Conservation (phyloP, 2,113 vertebrate genomes). For the Bettongia penicillata region DNA sequence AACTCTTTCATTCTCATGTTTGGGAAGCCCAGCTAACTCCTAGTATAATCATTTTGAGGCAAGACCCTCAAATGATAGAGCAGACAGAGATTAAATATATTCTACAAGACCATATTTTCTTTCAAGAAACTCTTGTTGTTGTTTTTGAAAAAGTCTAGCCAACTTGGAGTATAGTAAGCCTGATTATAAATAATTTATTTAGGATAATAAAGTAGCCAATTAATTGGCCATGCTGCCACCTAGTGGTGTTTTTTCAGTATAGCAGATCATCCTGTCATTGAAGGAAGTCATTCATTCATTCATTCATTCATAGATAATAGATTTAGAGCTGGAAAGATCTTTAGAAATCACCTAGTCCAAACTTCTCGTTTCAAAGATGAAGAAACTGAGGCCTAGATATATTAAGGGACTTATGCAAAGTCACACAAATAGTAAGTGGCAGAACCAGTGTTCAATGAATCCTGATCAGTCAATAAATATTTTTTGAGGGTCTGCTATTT, state of each 20-base stretch:
- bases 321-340: not conserved
- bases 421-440: not conserved
- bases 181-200: conserved; percentile 54
- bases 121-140: conserved; percentile 23
- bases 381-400: not conserved
- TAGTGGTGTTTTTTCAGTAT: conserved; percentile 58
- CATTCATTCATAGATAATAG: not conserved
- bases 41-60: conserved; percentile 1
- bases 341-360: not conserved
- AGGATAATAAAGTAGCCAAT: conserved; percentile 50
- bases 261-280: conserved; percentile 40
- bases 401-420: not conserved
- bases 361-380: not conserved
- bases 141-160: not conserved
- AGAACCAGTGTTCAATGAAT: not conserved
- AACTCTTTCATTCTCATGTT: not conserved
- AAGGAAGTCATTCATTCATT: conserved; percentile 12
- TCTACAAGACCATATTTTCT: conserved; percentile 16
- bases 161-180: conserved; percentile 31
- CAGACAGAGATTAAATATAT: not conserved
- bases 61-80: conserved; percentile 6
- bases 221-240: conserved; percentile 69
- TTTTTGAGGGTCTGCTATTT: not conserved
- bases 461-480: not conserved
- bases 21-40: conserved; percentile 8